Conservation (phyloP, 2,888 invertebrate genomes). For the Xanthorhoe spadicearia region DNA sequence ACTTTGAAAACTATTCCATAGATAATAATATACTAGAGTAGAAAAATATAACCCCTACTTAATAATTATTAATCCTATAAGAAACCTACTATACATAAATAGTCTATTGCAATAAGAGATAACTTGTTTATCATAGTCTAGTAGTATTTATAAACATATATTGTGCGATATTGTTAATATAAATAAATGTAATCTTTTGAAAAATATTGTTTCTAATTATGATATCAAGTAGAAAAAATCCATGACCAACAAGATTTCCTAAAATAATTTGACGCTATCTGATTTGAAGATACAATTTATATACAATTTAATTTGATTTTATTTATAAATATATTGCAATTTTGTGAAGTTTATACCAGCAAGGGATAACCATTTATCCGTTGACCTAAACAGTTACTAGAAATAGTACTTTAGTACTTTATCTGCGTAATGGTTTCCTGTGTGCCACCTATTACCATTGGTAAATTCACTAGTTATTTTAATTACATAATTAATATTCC, state of each 20-base stretch:
- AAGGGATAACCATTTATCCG: no score
- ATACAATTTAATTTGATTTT: not conserved
- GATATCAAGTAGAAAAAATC: not conserved
- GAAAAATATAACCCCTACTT: no score
- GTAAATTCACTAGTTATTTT: not conserved
- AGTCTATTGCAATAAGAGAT: not conserved
- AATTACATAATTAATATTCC: not conserved
- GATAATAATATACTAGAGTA: no score
- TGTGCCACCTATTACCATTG: no score
- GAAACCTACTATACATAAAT: no score
- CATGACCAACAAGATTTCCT: not conserved
- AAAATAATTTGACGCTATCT: not conserved
- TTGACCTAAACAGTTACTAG: no score
- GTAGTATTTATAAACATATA: not conserved
- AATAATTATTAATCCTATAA: no score
- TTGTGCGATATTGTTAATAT: slow-evolving; percentile 1
- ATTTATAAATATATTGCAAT: not conserved
- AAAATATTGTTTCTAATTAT: not conserved
- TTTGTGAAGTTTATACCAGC: no score
- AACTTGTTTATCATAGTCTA: not conserved
- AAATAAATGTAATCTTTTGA: not conserved
- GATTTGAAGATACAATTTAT: no score
- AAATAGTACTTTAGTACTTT: no score
- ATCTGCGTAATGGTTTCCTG: no score
- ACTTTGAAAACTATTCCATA: not conserved